phyloP scores from a whole-genome alignment of 2,888 invertebrate genomes.

The Tetropium fuscum region DNA sequence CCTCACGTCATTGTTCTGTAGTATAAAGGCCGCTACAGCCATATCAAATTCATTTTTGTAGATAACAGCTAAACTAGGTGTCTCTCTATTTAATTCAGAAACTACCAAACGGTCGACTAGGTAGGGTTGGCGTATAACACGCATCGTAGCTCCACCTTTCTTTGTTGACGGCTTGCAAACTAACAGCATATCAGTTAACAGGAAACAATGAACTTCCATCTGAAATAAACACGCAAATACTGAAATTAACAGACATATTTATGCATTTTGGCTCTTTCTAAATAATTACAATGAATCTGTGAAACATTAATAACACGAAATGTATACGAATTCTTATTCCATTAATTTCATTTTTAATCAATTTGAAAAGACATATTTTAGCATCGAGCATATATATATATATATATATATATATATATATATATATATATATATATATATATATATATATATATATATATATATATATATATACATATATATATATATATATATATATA shows the following conservation, averaged over 20 bases:
- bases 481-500: no score
- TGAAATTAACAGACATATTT: background rate
- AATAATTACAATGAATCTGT: no score
- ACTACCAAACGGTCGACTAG: slow-evolving; percentile 81
- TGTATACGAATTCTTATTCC: no score
- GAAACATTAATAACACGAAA: no score
- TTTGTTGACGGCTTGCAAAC: slow-evolving; percentile 85
- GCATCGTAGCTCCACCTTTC: slow-evolving; percentile 71
- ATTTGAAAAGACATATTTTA: no score
- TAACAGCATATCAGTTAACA: slow-evolving; percentile 93
- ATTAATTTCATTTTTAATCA: no score
- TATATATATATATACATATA: no score
- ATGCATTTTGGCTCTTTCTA: no score
- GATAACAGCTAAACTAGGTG: slow-evolving; percentile 77
- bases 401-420: no score
- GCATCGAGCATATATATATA: no score
- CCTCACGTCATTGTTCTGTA: slow-evolving; percentile 79
- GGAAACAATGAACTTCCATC: slow-evolving; percentile 90
- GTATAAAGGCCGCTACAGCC: slow-evolving; percentile 80
- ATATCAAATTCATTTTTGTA: slow-evolving; percentile 88
- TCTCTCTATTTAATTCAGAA: slow-evolving; percentile 72
- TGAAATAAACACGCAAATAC: slow-evolving; percentile 59
- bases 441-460: no score
- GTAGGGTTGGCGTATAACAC: slow-evolving; percentile 85
- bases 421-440: no score